A percentile compares a stretch with the other conserved stretches of the same genome.
Evolutionary conservation across 2,113 vertebrate species (phyloP).

Genomic region (Choloepus hoffmanni): DNA sequence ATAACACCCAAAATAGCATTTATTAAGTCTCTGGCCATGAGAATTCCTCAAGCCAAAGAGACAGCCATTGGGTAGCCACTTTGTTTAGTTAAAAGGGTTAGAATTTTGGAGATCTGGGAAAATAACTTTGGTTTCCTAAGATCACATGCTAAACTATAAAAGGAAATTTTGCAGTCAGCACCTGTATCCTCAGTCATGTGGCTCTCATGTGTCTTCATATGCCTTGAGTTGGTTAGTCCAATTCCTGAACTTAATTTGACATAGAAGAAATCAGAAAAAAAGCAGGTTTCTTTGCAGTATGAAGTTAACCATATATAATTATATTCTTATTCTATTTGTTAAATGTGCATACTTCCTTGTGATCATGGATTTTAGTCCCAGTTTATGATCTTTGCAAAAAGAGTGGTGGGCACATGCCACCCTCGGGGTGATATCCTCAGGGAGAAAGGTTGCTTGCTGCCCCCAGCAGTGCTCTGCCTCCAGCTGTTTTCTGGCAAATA

Average conservation of each 20-base stretch:
- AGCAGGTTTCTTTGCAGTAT: background rate
- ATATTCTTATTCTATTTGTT: background rate
- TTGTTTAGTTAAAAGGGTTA: background rate
- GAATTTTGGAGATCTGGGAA: background rate
- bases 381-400: background rate
- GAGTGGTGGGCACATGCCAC: background rate
- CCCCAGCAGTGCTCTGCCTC: background rate
- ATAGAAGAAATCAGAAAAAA: constrained; percentile 52
- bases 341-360: background rate
- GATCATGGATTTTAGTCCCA: background rate
- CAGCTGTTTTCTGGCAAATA: background rate
- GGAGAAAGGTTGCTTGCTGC: background rate
- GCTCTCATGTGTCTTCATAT: constrained; percentile 51
- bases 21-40: background rate
- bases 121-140: constrained; percentile 14
- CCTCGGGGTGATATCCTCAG: background rate
- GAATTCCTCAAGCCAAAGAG: background rate
- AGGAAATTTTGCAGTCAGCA: constrained; percentile 39
- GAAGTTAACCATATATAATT: background rate
- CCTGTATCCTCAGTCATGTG: constrained; percentile 7
- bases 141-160: background rate
- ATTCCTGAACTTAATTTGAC: constrained; percentile 26
- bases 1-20: background rate
- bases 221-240: background rate
- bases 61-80: background rate